Evolutionary conservation across 2,797 vertebrate genomes (phyloP).

Genomic region (Danio aesculapii): DNA sequence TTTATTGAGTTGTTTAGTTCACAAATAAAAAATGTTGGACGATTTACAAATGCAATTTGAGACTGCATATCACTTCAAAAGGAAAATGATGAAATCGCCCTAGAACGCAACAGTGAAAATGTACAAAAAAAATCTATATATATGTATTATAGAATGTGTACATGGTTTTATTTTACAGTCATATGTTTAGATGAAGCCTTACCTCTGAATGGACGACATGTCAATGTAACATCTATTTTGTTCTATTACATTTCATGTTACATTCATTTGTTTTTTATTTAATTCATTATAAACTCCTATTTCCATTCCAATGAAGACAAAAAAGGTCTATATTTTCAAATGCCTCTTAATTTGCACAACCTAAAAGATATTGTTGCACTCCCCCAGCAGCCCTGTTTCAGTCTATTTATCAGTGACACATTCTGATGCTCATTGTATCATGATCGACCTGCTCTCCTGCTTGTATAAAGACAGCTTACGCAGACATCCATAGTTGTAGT

Average conservation of each 20-base stretch:
- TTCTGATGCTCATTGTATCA: neutral
- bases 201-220: slow-evolving; percentile 65
- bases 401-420: neutral
- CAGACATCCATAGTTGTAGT: slow-evolving; percentile 42
- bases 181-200: slow-evolving; percentile 73
- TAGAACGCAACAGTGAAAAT: slow-evolving; percentile 25
- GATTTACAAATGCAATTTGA: slow-evolving; percentile 34
- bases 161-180: slow-evolving; percentile 45
- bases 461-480: slow-evolving; percentile 45
- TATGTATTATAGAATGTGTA: slow-evolving; percentile 49
- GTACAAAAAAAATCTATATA: slow-evolving; percentile 43
- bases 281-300: neutral
- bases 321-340: neutral
- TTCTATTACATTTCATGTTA: slow-evolving; percentile 40
- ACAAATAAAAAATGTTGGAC: neutral
- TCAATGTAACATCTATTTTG: slow-evolving; percentile 57
- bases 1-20: neutral
- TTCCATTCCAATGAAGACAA: neutral
- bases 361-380: neutral
- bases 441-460: slow-evolving; percentile 30
- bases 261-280: slow-evolving; percentile 58
- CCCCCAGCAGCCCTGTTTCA: slow-evolving; percentile 23
- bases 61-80: slow-evolving; percentile 19
- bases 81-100: slow-evolving; percentile 19
- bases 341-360: neutral